phyloP scores from a whole-genome alignment of 2,797 vertebrate species.

The Rhadinocentrus ornatus region DNA sequence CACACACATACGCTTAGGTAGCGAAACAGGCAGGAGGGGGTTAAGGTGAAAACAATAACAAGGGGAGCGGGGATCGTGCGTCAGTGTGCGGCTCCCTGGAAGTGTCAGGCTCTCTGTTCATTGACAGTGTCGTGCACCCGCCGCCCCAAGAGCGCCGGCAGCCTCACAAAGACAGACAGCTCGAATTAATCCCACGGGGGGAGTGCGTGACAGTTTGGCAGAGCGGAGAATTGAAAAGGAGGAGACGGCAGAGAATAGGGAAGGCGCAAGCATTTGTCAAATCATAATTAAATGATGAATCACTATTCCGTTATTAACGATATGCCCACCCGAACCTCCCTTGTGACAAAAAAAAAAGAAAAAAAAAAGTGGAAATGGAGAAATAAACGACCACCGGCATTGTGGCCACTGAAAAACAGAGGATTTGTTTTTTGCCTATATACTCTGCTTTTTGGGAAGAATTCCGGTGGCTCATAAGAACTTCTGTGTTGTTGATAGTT shows the following conservation, averaged over 20 bases:
- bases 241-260: slow-evolving; percentile 96
- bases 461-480: slow-evolving; percentile 35
- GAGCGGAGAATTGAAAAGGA: slow-evolving; percentile 98
- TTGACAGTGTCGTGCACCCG: slow-evolving; percentile 90
- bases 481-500: slow-evolving; percentile 29
- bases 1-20: slow-evolving; percentile 36
- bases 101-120: slow-evolving; percentile 89
- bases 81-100: slow-evolving; percentile 83
- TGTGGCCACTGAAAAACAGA: slow-evolving; percentile 51
- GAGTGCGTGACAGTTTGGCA: slow-evolving; percentile 96
- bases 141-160: slow-evolving; percentile 91
- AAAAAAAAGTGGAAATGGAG: slow-evolving; percentile 46
- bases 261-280: slow-evolving; percentile 99
- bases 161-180: slow-evolving; percentile 97
- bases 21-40: slow-evolving; percentile 68
- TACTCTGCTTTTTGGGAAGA: slow-evolving; percentile 45
- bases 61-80: slow-evolving; percentile 76
- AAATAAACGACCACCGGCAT: slow-evolving; percentile 62
- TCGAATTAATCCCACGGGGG: slow-evolving; percentile 98
- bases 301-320: slow-evolving; percentile 98
- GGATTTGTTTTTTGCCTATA: slow-evolving; percentile 46
- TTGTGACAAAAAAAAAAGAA: slow-evolving; percentile 47
- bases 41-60: slow-evolving; percentile 86
- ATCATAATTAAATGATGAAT: slow-evolving; percentile 99
- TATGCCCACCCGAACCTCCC: slow-evolving; percentile 78